Evolutionary conservation across 2,888 invertebrate species (phyloP), one percentile per base, ranked within the genome.

Genomic region (Liodrosophila aerea): DNA sequence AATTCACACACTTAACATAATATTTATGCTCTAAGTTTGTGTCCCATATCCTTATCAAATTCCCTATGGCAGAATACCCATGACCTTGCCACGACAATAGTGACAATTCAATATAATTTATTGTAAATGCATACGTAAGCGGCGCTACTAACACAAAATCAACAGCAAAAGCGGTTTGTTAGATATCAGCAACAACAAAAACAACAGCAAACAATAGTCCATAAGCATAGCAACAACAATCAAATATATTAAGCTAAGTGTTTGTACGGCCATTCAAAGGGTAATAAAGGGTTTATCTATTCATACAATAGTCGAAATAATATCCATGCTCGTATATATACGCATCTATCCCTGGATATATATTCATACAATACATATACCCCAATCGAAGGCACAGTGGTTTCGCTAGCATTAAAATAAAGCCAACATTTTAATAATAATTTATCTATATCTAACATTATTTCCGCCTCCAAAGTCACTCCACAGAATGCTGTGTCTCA

Each of bases 101-200:
- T 49, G 60, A 52, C 58, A 49, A 63, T 61, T 71, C 34, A 39
- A 43, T 39, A 51, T 64, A 56, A 76, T 69, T 73, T 69, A 69
- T 62, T 62, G 50, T 53, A 80, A 76, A 69, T 65, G 73, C 70
- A 76, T 49, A 76, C 63, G 61, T 76, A 58, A 73, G 73, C 51
- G 30, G 73, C 51, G 30, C 16, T 37, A 45, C 57, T 60, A 62
- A 41, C 52, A 45, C 56, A 46, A 49, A 39, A 76, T 73, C 44
- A 49, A 54, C 44, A 52, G 7, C 39, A 51, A 34, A 16, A 41
- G 39, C 58, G 37, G 76, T 72, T 76, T 73, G 69, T 44, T 51
- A 16, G 29, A 33, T 29, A 53, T 18, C 30, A 34, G 49, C 11
- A 53, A 29, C 30, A 40, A 62, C 13, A 30, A 30, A 13, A 52